Percentiles rank a stretch among this genome's conserved stretches.
Evolutionary conservation across 64 coral and sea anemone species (phyloP).

Genomic region (Platygyra sinensis): DNA sequence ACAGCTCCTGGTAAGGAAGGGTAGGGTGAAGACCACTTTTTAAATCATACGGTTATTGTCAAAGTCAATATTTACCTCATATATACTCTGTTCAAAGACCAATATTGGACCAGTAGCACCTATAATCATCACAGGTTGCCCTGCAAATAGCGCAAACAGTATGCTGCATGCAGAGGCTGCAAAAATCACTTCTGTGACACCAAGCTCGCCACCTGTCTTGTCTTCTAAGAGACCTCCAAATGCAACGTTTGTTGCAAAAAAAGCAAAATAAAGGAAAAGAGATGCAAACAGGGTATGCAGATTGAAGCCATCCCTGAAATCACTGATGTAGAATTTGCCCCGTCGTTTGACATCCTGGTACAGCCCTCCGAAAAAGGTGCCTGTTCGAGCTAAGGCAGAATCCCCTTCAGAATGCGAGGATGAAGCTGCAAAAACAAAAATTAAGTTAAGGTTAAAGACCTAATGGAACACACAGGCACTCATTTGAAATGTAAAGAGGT

Average conservation of each 20-base stretch:
- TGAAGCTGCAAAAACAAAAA: constrained; percentile 3
- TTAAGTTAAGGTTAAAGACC: no score
- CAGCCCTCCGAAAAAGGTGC: constrained; percentile 72
- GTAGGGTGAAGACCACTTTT: no score
- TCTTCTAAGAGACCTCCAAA: constrained; percentile 74
- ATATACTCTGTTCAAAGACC: constrained; percentile 87
- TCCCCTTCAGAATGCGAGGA: constrained; percentile 54
- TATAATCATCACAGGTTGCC: constrained; percentile 85
- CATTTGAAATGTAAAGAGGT: no score
- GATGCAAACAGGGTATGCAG: constrained; percentile 66
- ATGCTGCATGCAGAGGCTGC: constrained; percentile 69
- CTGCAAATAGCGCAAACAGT: constrained; percentile 74
- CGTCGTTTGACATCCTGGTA: constrained; percentile 74
- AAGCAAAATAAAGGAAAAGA: constrained; percentile 83
- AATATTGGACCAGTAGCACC: constrained; percentile 84
- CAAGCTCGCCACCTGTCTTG: constrained; percentile 69
- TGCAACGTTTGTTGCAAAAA: constrained; percentile 81
- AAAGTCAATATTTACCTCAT: constrained; percentile 55
- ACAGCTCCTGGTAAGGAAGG: no score
- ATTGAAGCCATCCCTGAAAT: constrained; percentile 83
- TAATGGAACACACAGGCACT: no score
- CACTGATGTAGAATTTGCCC: constrained; percentile 74
- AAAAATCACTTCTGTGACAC: constrained; percentile 76
- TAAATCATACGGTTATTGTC: neutral
- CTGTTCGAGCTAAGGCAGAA: constrained; percentile 67